Evolutionary conservation across 35 echinoderm and acorn worm species (phyloP).

Genomic region (Apostichopus parvimensis): DNA sequence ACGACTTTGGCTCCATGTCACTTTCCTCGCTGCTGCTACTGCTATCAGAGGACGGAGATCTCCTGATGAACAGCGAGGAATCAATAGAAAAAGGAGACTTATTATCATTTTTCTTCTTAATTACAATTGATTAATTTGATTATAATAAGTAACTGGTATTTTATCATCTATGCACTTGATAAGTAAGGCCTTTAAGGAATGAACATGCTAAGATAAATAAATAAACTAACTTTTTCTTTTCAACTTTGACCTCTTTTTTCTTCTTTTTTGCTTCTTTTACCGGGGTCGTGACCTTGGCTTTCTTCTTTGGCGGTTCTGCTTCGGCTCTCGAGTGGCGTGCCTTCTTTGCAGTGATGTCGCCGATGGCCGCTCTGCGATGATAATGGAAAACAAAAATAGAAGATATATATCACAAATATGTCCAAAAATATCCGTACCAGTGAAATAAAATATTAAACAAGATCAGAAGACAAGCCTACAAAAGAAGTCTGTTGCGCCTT

Average conservation of each 20-base stretch:
- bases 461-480: no score
- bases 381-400: background rate
- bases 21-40: slow-evolving; percentile 37
- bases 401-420: no score
- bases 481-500: no score
- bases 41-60: slow-evolving; percentile 5
- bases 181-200: no score
- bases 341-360: background rate
- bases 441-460: no score
- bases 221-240: slow-evolving; percentile 30
- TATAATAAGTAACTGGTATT: no score
- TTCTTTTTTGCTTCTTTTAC: slow-evolving; percentile 21
- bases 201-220: no score
- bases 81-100: no score
- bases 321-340: background rate
- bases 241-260: slow-evolving; percentile 24
- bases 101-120: no score
- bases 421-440: no score
- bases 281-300: background rate
- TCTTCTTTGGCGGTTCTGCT: slow-evolving; percentile 5
- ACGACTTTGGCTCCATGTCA: background rate
- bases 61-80: background rate
- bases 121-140: no score
- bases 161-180: no score
- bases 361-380: background rate